These are phyloP conservation scores for Geophilus truncorum DNA, from an alignment of 2,888 invertebrate genomes.

Conservation along the genomic window DNA sequence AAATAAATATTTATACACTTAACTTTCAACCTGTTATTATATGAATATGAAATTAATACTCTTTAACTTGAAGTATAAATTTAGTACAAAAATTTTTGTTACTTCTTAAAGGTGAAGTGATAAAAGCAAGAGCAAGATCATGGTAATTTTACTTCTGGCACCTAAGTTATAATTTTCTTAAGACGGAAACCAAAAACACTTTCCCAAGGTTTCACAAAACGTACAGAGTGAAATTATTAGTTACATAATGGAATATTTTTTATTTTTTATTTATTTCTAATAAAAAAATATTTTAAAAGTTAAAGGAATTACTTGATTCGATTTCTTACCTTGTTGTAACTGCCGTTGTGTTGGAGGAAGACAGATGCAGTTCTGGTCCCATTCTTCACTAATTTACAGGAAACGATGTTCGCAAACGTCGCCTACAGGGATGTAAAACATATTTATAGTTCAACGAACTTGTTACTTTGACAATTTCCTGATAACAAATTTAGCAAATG, in stretches of 20 bases:
- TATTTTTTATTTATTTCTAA: too few relatives aligned
- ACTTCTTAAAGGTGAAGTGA: neutral
- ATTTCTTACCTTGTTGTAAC: neutral
- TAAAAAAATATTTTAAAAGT: neutral
- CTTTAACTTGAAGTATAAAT: too few relatives aligned
- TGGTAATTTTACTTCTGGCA: neutral
- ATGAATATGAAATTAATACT: too few relatives aligned
- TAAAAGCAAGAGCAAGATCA: neutral
- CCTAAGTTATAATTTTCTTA: neutral
- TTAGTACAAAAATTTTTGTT: neutral
- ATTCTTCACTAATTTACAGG: neutral
- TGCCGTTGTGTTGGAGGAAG: neutral
- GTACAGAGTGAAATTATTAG: neutral
- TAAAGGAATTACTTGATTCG: neutral
- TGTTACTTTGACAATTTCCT: neutral
- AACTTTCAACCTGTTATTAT: neutral
- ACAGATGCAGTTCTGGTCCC: slow-evolving; percentile 2
- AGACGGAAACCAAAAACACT: neutral
- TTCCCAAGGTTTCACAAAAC: neutral
- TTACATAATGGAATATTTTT: neutral
- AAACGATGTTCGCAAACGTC: neutral
- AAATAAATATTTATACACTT: too few relatives aligned
- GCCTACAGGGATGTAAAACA: slow-evolving; percentile 4
- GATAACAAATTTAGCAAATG: neutral
- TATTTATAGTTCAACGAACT: slow-evolving; percentile 8